Evolutionary conservation across 2,888 invertebrate species (phyloP), one percentile per base, ranked within the genome.

Genomic region (Tupiocoris notatus): DNA sequence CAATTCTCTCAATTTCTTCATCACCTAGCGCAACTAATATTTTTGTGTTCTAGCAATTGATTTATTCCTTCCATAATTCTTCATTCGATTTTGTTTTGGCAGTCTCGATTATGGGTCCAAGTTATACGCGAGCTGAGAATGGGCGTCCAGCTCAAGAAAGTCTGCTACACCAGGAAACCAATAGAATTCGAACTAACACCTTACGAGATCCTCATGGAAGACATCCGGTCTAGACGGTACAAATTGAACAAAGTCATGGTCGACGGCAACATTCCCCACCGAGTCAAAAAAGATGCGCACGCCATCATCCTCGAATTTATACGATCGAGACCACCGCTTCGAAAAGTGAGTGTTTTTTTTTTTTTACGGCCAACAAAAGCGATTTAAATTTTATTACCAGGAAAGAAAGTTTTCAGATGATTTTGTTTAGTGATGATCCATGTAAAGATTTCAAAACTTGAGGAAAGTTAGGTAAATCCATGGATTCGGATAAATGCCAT

Each of bases 281-380:
- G 91, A 84, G 92, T 95, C 76, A 95, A 94, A 85, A 95, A 95
- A 86, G 96, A 96, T 86, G 96, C 96, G 23, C 96, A 96, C 84
- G 94, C 93, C 78, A 90, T 97, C 85, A 97, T 97, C 83, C 89
- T 98, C 83, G 96, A 98, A 84, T 98, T 97, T 86, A 98, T 98
- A 83, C 89, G 96, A 84, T 96, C 96, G 83, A 89, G 97, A 83
- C 96, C 97, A 77, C 96, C 96, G 79, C 88, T 97, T 75, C 92
- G 91, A 86, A 95, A 95, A 88, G 95, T 92, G 85, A 84, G 76
- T 1, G 21, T n/a, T n/a, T n/a, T n/a, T n/a, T n/a, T n/a, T n/a
- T n/a, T n/a, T n/a, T n/a, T n/a, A n/a, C n/a, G n/a, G n/a, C n/a
- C n/a, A n/a, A n/a, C n/a, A n/a, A n/a, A n/a, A n/a, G n/a, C n/a